These are phyloP conservation scores for Cyanoderma ruficeps DNA, from an alignment of 2,113 vertebrate species.

Conservation along the genomic window DNA sequence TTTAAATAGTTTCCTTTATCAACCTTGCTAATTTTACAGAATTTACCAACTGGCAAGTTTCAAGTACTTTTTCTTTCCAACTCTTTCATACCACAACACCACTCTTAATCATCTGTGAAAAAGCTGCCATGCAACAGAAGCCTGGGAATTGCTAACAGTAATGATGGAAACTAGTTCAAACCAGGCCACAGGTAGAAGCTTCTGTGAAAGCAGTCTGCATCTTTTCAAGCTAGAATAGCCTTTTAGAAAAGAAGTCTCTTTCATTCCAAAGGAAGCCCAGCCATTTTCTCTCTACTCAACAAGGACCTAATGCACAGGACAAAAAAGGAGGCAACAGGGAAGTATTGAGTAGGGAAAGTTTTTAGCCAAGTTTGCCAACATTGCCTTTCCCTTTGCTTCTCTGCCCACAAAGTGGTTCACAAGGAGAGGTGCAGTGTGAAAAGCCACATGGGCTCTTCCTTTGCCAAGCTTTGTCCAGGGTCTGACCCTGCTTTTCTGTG, in stretches of 20 bases:
- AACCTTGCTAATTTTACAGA: slow-evolving; percentile 6
- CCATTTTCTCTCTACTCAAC: background rate
- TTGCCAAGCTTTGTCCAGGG: rapidly evolving
- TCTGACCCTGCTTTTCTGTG: background rate
- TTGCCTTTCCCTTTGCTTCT: background rate
- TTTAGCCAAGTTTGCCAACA: background rate
- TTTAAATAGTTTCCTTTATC: slow-evolving; percentile 15
- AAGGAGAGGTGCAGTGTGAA: background rate
- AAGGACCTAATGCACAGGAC: background rate
- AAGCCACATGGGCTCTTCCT: background rate
- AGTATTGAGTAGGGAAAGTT: background rate
- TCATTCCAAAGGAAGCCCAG: background rate
- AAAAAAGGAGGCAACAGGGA: background rate
- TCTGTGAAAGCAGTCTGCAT: slow-evolving; percentile 5
- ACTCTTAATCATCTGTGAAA: slow-evolving; percentile 54
- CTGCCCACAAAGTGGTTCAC: background rate
- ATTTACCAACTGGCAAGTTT: slow-evolving; percentile 30
- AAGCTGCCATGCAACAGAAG: slow-evolving; percentile 48
- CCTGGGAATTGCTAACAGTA: slow-evolving; percentile 21
- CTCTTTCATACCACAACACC: background rate
- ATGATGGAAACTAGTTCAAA: slow-evolving; percentile 45
- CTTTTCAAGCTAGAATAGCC: background rate
- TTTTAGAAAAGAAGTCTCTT: background rate
- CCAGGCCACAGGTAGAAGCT: background rate
- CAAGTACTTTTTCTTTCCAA: background rate